Base-by-base conservation (phyloP, 1,140 invertebrate genomes). In the Drosophila nigromelanica region DNA sequence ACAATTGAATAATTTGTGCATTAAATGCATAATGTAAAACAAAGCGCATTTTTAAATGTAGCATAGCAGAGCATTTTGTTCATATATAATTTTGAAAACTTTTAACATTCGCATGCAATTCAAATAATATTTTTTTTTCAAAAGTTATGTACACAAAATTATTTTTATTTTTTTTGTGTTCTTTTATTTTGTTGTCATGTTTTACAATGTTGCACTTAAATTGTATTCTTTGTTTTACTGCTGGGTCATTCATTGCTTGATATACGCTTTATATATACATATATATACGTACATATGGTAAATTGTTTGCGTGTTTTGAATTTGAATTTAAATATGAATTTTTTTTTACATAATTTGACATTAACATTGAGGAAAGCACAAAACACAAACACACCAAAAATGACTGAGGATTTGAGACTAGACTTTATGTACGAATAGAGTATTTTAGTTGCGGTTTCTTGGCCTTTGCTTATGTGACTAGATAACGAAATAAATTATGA, bases 141-240 rank as follows among this genome's bases (percentile, higher is more conserved):
- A 42, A 27, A 52, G 59, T 42, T 62, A 35, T 51, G 27, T 51
- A 51, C 30, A 48, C 27, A 63, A 27, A 45, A 33, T 37, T 42
- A 18, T 15, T 60, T 24, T 37, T 42, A 27, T 15, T 60, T 24
- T 14, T 27, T 64, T 50, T 54, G 54, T 54, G 64, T 68, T 77
- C 48, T 39, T 73, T 87, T 47, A 58, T 82, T 78, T 61, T 74
- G 47, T 76, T 64, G 73, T 83, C 76, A 83, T 89, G 78, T 87
- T 90, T 90, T 90, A 90, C 86, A 90, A 87, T 87, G 78, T 90
- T 90, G 81, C 85, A 80, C 83, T 89, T 89, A 89, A 83, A 83
- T 77, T 58, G 76, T 89, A 89, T 80, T 77, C 71, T 72, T 56
- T 66, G 74, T 79, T 75, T 80, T 78, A 72, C 72, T 47, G 62